Percentiles rank a stretch among this genome's conserved stretches.
Evolutionary conservation across 2,797 vertebrate genomes (phyloP).

Genomic region (Lindbergichthys nudifrons): DNA sequence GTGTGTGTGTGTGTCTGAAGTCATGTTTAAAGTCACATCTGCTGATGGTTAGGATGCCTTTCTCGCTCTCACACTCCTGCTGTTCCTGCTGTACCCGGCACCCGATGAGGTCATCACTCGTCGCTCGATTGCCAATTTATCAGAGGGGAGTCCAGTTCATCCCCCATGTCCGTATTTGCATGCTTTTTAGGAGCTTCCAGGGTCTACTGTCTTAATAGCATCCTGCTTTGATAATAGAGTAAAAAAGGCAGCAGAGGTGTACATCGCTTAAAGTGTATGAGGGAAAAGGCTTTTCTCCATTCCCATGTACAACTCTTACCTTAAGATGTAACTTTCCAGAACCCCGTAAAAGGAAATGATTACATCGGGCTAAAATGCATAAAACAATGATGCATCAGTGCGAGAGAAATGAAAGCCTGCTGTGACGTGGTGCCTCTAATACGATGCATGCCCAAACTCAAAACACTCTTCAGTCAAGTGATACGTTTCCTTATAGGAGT

Average conservation of each 20-base stretch:
- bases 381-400: slow-evolving; percentile 83
- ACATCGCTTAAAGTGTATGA: neutral
- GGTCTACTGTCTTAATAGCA: slow-evolving; percentile 57
- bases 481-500: slow-evolving; percentile 59
- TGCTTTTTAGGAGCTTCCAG: slow-evolving; percentile 69
- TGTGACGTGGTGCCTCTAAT: no score
- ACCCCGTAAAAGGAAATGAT: slow-evolving; percentile 87
- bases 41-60: slow-evolving; percentile 81
- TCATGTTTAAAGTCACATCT: slow-evolving; percentile 85
- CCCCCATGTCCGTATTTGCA: slow-evolving; percentile 53
- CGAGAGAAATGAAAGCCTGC: slow-evolving; percentile 85
- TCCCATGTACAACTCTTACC: slow-evolving; percentile 78
- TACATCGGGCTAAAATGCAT: slow-evolving; percentile 87
- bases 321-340: slow-evolving; percentile 78
- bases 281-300: slow-evolving; percentile 58
- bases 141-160: slow-evolving; percentile 45
- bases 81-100: slow-evolving; percentile 58
- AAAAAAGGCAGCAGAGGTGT: slow-evolving; percentile 31
- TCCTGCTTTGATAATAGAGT: slow-evolving; percentile 73
- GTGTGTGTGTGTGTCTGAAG: slow-evolving; percentile 59
- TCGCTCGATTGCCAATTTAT: slow-evolving; percentile 65
- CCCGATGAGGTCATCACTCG: slow-evolving; percentile 81
- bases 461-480: slow-evolving; percentile 42
- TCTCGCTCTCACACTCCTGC: slow-evolving; percentile 77
- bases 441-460: slow-evolving; percentile 22